Percentiles rank a stretch among this genome's conserved stretches.
phyloP scores from a whole-genome alignment of 2,797 vertebrate genomes.

The Gastrophryne carolinensis region DNA sequence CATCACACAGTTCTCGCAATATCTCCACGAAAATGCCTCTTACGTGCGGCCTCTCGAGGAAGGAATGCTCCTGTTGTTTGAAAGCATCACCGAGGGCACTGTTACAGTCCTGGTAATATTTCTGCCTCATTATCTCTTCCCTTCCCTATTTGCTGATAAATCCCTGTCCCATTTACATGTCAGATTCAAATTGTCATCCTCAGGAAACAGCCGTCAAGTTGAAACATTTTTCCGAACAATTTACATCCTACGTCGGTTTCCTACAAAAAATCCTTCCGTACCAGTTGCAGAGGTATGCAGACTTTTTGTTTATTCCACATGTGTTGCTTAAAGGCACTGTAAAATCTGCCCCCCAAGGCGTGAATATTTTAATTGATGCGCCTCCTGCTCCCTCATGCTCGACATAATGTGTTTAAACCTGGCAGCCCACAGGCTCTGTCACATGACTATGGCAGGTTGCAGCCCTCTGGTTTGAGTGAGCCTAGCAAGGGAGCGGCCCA shows the following conservation, averaged over 20 bases:
- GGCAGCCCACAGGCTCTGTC: too few relatives aligned
- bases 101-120: slow-evolving; percentile 85
- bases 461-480: too few relatives aligned
- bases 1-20: slow-evolving; percentile 83
- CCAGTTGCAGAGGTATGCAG: slow-evolving; percentile 90
- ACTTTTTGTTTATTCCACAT: not conserved
- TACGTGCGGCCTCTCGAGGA: slow-evolving; percentile 97
- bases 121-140: slow-evolving; percentile 21
- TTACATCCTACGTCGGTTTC: slow-evolving; percentile 85
- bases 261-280: slow-evolving; percentile 97
- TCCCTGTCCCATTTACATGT: slow-evolving; percentile 12
- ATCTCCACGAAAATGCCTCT: slow-evolving; percentile 93
- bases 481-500: too few relatives aligned
- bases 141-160: slow-evolving; percentile 1
- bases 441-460: too few relatives aligned
- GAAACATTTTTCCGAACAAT: slow-evolving; percentile 85
- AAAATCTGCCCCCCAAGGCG: too few relatives aligned
- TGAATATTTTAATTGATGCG: too few relatives aligned
- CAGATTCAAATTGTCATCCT: slow-evolving; percentile 55
- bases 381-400: too few relatives aligned
- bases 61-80: slow-evolving; percentile 86
- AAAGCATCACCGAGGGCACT: slow-evolving; percentile 93
- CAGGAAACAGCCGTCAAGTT: slow-evolving; percentile 93
- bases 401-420: too few relatives aligned
- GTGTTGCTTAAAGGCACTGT: too few relatives aligned